A percentile compares a stretch with the other conserved stretches of the same genome.
Evolutionary conservation across 1,140 invertebrate species (phyloP).

Genomic region (Trachelipus rathkii): DNA sequence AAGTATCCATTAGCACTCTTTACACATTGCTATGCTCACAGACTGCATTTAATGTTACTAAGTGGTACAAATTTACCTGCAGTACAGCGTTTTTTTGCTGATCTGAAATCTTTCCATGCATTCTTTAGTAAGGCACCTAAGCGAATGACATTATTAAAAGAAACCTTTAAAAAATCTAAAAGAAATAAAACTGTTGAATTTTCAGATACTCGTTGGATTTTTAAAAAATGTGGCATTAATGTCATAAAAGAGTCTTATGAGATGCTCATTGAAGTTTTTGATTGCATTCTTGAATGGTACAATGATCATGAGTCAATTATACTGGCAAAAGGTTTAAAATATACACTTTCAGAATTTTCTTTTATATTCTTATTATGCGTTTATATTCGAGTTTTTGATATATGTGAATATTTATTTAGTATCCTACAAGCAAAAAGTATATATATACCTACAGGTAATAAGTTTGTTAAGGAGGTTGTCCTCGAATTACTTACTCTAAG

Average conservation of each 20-base stretch:
- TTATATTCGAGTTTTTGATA: not conserved
- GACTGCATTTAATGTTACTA: not conserved
- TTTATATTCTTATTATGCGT: not conserved
- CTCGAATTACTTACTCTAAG: not conserved
- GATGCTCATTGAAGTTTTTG: not conserved
- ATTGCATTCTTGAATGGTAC: not conserved
- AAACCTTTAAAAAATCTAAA: not conserved
- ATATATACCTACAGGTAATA: not conserved
- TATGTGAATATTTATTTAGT: not conserved
- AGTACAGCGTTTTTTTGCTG: not conserved
- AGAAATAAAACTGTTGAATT: not conserved
- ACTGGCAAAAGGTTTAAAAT: not conserved
- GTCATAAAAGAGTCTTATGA: not conserved
- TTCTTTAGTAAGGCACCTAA: not conserved
- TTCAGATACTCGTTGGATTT: not conserved
- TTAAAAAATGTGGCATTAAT: not conserved
- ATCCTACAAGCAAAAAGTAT: not conserved
- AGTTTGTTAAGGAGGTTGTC: not conserved
- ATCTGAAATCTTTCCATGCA: not conserved
- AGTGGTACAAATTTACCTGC: not conserved
- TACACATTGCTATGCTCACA: not conserved
- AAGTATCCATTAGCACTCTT: not conserved
- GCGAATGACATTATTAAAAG: not conserved
- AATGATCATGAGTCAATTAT: not conserved
- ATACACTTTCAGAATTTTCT: slow-evolving; percentile 4